A percentile compares a stretch with the other conserved stretches of the same genome.
Conservation (phyloP, 1,140 invertebrate genomes). For the Ooceraea biroi region DNA sequence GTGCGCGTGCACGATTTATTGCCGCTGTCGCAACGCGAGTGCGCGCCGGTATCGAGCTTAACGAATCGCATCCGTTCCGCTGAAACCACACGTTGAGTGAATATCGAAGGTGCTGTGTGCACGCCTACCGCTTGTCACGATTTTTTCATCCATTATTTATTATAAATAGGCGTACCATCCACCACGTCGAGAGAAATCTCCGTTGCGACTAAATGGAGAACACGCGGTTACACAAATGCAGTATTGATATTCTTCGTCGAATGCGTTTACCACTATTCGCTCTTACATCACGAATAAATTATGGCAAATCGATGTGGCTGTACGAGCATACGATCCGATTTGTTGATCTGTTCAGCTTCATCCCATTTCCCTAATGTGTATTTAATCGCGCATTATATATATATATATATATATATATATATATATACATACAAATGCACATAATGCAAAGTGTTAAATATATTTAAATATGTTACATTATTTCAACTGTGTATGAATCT, state of each 20-base stretch:
- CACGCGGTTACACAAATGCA: slow-evolving; percentile 9
- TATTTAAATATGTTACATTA: too few species aligned
- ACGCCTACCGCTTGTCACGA: background rate
- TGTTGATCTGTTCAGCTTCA: background rate
- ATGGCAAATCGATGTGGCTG: background rate
- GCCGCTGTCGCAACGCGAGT: slow-evolving; percentile 46
- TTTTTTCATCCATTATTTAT: slow-evolving; percentile 18
- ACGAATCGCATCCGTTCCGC: slow-evolving; percentile 56
- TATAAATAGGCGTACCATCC: too few species aligned
- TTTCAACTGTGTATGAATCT: background rate
- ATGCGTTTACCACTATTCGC: background rate
- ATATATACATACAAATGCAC: too few species aligned
- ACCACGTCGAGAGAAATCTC: background rate
- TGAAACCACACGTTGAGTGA: slow-evolving; percentile 53
- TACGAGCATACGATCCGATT: background rate
- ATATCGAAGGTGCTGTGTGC: slow-evolving; percentile 38
- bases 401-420: too few species aligned
- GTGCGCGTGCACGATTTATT: slow-evolving; percentile 54
- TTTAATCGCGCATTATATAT: background rate
- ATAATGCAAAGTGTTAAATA: too few species aligned
- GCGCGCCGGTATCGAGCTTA: slow-evolving; percentile 56
- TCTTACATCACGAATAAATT: background rate
- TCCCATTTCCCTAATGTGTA: background rate
- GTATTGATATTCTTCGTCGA: background rate
- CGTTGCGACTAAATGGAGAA: background rate